phyloP scores from a whole-genome alignment of 2,888 invertebrate genomes.

The Volucella zonaria region DNA sequence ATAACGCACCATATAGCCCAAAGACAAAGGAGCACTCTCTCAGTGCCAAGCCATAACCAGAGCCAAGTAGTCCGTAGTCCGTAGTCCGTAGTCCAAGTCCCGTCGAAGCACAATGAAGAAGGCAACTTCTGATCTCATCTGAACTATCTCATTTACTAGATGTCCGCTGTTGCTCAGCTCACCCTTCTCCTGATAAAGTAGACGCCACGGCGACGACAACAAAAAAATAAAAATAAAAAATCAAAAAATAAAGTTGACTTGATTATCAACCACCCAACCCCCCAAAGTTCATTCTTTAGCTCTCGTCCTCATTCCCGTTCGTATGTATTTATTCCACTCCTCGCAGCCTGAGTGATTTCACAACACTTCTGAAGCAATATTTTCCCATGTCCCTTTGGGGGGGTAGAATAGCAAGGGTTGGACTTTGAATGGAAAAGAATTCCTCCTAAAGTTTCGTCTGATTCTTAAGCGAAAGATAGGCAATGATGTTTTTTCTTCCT shows the following conservation, averaged over 20 bases:
- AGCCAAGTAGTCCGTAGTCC: background rate
- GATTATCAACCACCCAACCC: slow-evolving; percentile 52
- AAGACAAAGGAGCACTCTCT: slow-evolving; percentile 31
- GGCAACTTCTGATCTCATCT: slow-evolving; percentile 65
- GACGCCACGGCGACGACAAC: slow-evolving; percentile 6
- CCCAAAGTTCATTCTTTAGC: slow-evolving; percentile 59
- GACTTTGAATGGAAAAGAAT: slow-evolving; percentile 53
- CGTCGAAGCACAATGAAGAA: slow-evolving; percentile 2
- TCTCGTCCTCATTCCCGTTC: slow-evolving; percentile 16
- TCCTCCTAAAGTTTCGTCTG: slow-evolving; percentile 29
- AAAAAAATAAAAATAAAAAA: slow-evolving; percentile 51
- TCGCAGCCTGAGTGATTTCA: slow-evolving; percentile 63
- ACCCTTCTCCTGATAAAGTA: background rate
- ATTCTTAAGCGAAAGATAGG: too few relatives aligned
- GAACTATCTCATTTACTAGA: slow-evolving; percentile 69
- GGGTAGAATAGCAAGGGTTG: slow-evolving; percentile 45
- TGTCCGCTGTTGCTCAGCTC: slow-evolving; percentile 29
- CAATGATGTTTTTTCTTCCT: too few relatives aligned
- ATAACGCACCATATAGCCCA: slow-evolving; percentile 59
- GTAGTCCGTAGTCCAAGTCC: slow-evolving; percentile 8
- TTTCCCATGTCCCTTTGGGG: slow-evolving; percentile 56
- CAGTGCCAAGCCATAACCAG: too few relatives aligned
- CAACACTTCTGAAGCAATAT: slow-evolving; percentile 70
- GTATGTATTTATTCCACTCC: slow-evolving; percentile 13
- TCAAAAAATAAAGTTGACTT: slow-evolving; percentile 65